Evolutionary conservation across 2,888 invertebrate genomes (phyloP).

Genomic region (Himalopsyche anomala): DNA sequence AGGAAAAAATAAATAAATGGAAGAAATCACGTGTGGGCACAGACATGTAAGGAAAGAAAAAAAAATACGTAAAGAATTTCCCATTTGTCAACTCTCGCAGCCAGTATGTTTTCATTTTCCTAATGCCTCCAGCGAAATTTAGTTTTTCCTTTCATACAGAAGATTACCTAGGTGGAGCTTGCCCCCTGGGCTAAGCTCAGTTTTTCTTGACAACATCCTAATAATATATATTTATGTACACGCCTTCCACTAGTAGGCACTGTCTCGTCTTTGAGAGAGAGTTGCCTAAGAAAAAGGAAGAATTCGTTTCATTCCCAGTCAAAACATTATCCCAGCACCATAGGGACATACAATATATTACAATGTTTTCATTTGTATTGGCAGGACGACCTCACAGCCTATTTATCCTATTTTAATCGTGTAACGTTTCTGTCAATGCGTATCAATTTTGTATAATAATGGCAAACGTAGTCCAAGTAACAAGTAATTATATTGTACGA

Average conservation of each 20-base stretch:
- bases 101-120: constrained; percentile 58
- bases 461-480: too few species aligned
- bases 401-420: too few species aligned
- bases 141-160: constrained; percentile 19
- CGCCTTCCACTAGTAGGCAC: background rate
- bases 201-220: constrained; percentile 5
- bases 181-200: constrained; percentile 13
- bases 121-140: constrained; percentile 22
- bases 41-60: background rate
- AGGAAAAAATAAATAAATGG: background rate
- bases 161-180: constrained; percentile 18
- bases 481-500: too few species aligned
- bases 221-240: constrained; percentile 34
- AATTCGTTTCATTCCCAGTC: too few species aligned
- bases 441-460: too few species aligned
- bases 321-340: too few species aligned
- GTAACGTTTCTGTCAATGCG: too few species aligned
- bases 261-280: background rate
- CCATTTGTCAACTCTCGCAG: constrained; percentile 55
- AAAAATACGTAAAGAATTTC: constrained; percentile 54
- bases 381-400: too few species aligned
- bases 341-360: too few species aligned
- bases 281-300: too few species aligned
- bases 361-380: too few species aligned
- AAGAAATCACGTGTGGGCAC: constrained; percentile 27